Conservation (phyloP, 2,888 invertebrate genomes). For the Zygothrica quintamaculata region DNA sequence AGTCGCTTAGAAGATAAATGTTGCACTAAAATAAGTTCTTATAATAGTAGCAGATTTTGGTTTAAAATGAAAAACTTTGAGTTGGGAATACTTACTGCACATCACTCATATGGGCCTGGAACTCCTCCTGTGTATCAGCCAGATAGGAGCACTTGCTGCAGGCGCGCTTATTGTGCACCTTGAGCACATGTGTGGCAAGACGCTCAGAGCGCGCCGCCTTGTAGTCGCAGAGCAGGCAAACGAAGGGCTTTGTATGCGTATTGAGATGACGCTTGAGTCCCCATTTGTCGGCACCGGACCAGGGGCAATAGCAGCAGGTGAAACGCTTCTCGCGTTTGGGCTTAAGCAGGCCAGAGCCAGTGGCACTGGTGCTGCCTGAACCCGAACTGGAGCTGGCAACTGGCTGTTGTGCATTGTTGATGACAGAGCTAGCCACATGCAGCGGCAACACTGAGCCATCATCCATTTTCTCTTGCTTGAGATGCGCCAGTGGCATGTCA, state of each 20-base stretch:
- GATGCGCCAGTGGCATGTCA: constrained; percentile 81
- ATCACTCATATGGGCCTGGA: constrained; percentile 91
- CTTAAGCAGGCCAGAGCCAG: constrained; percentile 74
- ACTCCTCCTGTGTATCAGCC: constrained; percentile 92
- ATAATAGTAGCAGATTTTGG: not conserved
- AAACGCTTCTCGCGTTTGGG: constrained; percentile 89
- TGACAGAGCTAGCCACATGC: constrained; percentile 55
- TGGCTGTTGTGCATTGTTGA: constrained; percentile 63
- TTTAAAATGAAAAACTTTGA: not conserved
- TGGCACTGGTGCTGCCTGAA: constrained; percentile 59
- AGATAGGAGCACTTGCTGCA: constrained; percentile 95
- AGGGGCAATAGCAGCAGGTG: constrained; percentile 95
- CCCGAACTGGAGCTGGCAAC: constrained; percentile 73
- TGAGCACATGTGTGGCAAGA: constrained; percentile 94
- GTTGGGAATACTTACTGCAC: constrained; percentile 89
- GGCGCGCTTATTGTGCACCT: constrained; percentile 95
- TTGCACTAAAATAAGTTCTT: not conserved
- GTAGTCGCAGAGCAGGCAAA: constrained; percentile 95
- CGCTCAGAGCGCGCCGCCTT: constrained; percentile 96
- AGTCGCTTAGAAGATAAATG: constrained; percentile 4
- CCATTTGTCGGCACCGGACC: constrained; percentile 97
- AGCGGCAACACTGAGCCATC: constrained; percentile 70
- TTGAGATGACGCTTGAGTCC: constrained; percentile 96
- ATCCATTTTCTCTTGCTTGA: constrained; percentile 84
- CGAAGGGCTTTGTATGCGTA: constrained; percentile 96